These are phyloP conservation scores for Natrix natrix DNA, from an alignment of 2,797 vertebrate genomes.

Conservation along the genomic window DNA sequence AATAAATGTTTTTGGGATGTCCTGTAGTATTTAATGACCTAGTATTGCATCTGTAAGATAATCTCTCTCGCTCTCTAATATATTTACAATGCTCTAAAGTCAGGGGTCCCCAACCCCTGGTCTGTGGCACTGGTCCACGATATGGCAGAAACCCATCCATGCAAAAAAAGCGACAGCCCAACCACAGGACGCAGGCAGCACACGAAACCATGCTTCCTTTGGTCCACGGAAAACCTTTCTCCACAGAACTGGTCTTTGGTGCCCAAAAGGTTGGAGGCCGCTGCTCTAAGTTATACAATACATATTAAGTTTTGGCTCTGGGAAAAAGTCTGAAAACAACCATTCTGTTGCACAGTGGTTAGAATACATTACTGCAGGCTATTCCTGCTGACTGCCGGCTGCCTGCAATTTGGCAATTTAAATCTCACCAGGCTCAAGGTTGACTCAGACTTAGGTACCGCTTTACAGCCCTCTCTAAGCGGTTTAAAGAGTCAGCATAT, in stretches of 20 bases:
- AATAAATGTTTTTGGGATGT: conserved; percentile 53
- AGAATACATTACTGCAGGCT: no score
- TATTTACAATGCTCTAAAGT: not conserved
- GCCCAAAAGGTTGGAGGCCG: not conserved
- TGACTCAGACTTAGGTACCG: no score
- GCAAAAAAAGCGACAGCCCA: not conserved
- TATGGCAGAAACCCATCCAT: not conserved
- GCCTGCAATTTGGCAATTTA: no score
- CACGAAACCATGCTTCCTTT: not conserved
- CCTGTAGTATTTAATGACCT: not conserved
- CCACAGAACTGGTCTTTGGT: not conserved
- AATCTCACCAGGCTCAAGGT: no score
- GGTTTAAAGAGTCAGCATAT: no score
- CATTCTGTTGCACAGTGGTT: not conserved
- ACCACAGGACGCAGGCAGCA: not conserved
- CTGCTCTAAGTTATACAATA: not conserved
- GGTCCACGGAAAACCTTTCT: not conserved
- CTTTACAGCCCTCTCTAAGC: no score
- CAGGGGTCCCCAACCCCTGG: no score
- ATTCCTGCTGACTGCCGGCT: no score
- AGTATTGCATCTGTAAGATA: not conserved
- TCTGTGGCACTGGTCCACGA: not conserved
- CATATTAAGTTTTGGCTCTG: not conserved
- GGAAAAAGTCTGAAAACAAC: not conserved
- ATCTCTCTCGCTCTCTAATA: not conserved